Percentiles rank a stretch among this genome's conserved stretches.
phyloP scores from a whole-genome alignment of 23 tunicate genomes.

The Oikopleura dioica region DNA sequence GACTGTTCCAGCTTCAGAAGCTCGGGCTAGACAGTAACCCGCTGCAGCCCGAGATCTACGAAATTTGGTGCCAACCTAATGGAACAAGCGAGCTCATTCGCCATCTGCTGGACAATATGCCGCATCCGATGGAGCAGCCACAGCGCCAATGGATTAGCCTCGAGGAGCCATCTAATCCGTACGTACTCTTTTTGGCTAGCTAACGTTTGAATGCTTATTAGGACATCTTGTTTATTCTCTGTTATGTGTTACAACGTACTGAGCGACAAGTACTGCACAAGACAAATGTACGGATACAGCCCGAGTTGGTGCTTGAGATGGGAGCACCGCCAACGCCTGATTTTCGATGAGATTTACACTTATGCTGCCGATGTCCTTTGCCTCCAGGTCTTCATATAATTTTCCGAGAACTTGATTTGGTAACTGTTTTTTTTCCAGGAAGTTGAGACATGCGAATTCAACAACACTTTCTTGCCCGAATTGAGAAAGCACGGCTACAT shows the following conservation, averaged over 20 bases:
- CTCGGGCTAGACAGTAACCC: slow-evolving; percentile 82
- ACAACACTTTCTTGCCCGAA: slow-evolving; percentile 36
- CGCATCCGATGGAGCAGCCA: slow-evolving; percentile 57
- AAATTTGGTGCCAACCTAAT: slow-evolving; percentile 24
- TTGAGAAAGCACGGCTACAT: slow-evolving; percentile 48
- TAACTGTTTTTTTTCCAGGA: slow-evolving; percentile 25
- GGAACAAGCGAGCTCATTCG: slow-evolving; percentile 42
- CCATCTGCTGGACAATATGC: slow-evolving; percentile 56
- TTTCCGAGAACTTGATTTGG: neutral
- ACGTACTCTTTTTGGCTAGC: no score
- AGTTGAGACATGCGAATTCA: slow-evolving; percentile 92
- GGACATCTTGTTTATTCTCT: slow-evolving; percentile 36
- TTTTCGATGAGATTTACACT: slow-evolving; percentile 39
- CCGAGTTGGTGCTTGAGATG: slow-evolving; percentile 95
- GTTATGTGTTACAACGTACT: slow-evolving; percentile 92
- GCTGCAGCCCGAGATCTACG: slow-evolving; percentile 41
- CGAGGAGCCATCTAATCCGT: slow-evolving; percentile 27
- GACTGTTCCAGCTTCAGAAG: slow-evolving; percentile 63
- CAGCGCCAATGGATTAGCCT: slow-evolving; percentile 56
- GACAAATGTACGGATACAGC: slow-evolving; percentile 91
- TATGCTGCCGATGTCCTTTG: slow-evolving; percentile 73
- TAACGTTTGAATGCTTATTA: no score
- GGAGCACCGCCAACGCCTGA: slow-evolving; percentile 74
- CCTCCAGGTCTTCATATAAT: slow-evolving; percentile 29
- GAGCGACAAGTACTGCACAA: slow-evolving; percentile 88